Conservation (phyloP, 2,888 invertebrate species). For the Apamea crenata region DNA sequence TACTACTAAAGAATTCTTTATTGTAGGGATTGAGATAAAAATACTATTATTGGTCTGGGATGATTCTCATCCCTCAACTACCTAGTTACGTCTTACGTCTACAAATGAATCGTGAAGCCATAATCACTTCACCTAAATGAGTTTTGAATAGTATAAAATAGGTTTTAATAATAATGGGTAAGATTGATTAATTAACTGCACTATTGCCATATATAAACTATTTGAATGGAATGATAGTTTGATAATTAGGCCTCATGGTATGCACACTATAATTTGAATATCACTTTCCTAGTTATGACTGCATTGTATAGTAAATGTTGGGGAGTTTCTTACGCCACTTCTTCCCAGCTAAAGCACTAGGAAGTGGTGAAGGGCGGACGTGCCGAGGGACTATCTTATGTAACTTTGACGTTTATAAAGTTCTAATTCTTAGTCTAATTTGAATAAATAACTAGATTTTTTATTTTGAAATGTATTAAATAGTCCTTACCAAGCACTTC, state of each 20-base stretch:
- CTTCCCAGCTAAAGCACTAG: not conserved
- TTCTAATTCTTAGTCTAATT: not conserved
- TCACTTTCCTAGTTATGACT: not conserved
- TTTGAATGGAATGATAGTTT: not conserved
- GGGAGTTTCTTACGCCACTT: not conserved
- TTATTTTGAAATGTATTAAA: not conserved
- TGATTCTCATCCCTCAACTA: not conserved
- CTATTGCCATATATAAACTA: no score
- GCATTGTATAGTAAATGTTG: not conserved
- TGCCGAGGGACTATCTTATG: no score
- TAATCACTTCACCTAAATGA: not conserved
- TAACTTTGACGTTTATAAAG: not conserved
- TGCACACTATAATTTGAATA: not conserved
- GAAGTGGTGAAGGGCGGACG: no score
- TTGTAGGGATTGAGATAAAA: not conserved
- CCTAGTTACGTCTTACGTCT: not conserved
- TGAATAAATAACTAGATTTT: not conserved
- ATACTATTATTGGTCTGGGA: not conserved
- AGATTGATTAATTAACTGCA: not conserved
- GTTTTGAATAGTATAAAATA: not conserved
- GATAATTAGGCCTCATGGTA: not conserved
- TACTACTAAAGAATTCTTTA: not conserved
- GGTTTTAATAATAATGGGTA: not conserved
- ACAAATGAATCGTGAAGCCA: no score
- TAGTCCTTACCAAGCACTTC: conserved; percentile 94